Base-by-base conservation (phyloP, 2,797 vertebrate species). In the Amazonetta brasiliensis region DNA sequence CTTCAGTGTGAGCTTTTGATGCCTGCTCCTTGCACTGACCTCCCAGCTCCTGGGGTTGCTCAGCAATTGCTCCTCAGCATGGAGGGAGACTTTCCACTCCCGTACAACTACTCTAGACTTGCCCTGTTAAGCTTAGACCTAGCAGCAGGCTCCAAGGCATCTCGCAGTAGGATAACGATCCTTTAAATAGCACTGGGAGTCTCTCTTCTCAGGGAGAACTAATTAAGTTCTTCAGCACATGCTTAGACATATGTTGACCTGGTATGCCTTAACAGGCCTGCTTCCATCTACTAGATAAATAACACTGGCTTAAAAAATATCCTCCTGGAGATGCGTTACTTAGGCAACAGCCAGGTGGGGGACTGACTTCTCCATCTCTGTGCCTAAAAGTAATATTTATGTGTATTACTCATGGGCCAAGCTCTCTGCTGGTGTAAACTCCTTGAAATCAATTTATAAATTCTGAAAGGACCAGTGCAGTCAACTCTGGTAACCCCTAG, bases 181-280 rank as follows among this genome's bases (percentile, higher is more conserved):
- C 92, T 91, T 92, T 95, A 90, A 94, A 87, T 28, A 94, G 91
- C 81, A 23, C 56, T 60, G 91, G 72, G 88, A 92, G 84, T 82
- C 91, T 94, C 95, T 96, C 81, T 84, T 46, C 94, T 87, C 58
- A 62, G 91, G 88, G 88, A 93, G 84, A 93, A 20, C 91, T 95
- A 92, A 90, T 96, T 94, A 94, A 94, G 86, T 50, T 90, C 86
- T 90, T 90, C 80, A 74, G 91, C 86, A 94, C 94, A 94, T 94
- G 94, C 94, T 92, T 93, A 94, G 92, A 87, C 95, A 92, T 94
- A 96, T 96, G 96, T 92, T 90, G 88, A 94, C 94, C 94, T 88
- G 71, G 71, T 74, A 37, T 67, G 87, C 92, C 90, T 80, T 74
- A 86, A 54, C 81, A 81, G 91, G 83, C 62, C 80, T 4, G 7